Evolutionary conservation across 2,113 vertebrate genomes (phyloP), one percentile per base, ranked within the genome.

Genomic region (Leuciscus idus): DNA sequence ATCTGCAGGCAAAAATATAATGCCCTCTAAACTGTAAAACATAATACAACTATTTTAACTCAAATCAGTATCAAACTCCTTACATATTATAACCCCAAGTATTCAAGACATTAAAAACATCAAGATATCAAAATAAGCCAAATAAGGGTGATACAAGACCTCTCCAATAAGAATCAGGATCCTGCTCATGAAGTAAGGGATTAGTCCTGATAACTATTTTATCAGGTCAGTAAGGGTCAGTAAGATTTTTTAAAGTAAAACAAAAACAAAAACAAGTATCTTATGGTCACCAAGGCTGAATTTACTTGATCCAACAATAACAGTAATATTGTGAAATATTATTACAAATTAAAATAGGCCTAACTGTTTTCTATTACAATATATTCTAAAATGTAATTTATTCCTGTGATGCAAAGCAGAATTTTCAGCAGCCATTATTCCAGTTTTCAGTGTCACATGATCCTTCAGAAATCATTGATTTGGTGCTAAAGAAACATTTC

Each of bases 1-100:
- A 21, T 72, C 3, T 19, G 33, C 15, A 39, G 10, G 11, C 3
- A 10, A 17, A 30, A 17, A 30, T 39, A 21, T 36, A 39, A 72
- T 72, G 33, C 23, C 21, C 19, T 6, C 19, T 21, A 39, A 68
- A 23, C 36, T 23, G 17, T 43, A 39, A 59, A 6, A 30, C 74
- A 50, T 76, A 28, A 76, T 30, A 76, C 23, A 76, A 50, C n/a
- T 13, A 75, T 15, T 74, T 76, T 19, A 77, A 19, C 74, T 77
- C 28, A 52, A 77, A 30, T 52, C 26, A 77, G 55, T 55, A 77
- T 26, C 48, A 28, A 77, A 30, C 15, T 52, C 15, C 50, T 77
- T 57, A 33, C 6, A 55, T 11, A 77, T 77, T 78, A n/a, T 78
- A 57, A 57, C 28, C 28, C 0, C 75, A 55, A 50, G 36, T 26